A percentile compares a stretch with the other conserved stretches of the same genome.
Conservation (phyloP, 2,113 vertebrate species). For the Boulengeromyrus knoepffleri region DNA sequence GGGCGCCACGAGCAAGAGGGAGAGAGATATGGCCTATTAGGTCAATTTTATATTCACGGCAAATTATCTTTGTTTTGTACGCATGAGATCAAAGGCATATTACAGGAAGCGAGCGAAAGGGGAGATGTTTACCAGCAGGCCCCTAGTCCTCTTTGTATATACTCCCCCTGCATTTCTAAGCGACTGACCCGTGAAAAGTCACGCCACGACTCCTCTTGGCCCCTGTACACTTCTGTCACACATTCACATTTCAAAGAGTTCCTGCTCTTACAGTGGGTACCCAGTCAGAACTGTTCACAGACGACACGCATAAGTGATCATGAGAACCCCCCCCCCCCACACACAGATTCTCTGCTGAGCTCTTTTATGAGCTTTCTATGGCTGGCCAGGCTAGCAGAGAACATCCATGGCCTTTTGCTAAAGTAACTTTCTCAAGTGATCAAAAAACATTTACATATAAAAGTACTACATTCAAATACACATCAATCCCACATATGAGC, state of each 20-base stretch:
- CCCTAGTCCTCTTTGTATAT: background rate
- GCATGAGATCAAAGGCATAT: conserved; percentile 3
- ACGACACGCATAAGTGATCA: background rate
- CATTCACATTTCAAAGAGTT: background rate
- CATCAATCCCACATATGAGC: background rate
- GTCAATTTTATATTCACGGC: conserved; percentile 39
- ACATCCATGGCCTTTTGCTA: background rate
- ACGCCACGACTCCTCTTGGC: background rate
- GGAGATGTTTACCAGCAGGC: background rate
- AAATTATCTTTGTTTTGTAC: conserved; percentile 33
- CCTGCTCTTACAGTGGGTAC: background rate
- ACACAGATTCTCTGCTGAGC: background rate
- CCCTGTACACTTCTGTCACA: background rate
- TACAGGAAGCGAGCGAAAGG: background rate
- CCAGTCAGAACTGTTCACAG: background rate
- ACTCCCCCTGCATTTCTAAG: conserved; percentile 7
- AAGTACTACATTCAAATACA: background rate
- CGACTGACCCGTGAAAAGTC: conserved; percentile 13
- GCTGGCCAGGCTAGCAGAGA: background rate
- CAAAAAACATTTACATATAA: background rate
- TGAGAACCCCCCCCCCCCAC: background rate
- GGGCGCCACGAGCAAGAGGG: conserved; percentile 40
- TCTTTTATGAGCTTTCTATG: background rate
- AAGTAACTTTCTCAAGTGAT: background rate
- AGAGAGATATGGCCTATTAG: conserved; percentile 43